Percentiles rank a stretch among this genome's conserved stretches.
Evolutionary conservation across 2,113 vertebrate species (phyloP).

Genomic region (Lota lota): DNA sequence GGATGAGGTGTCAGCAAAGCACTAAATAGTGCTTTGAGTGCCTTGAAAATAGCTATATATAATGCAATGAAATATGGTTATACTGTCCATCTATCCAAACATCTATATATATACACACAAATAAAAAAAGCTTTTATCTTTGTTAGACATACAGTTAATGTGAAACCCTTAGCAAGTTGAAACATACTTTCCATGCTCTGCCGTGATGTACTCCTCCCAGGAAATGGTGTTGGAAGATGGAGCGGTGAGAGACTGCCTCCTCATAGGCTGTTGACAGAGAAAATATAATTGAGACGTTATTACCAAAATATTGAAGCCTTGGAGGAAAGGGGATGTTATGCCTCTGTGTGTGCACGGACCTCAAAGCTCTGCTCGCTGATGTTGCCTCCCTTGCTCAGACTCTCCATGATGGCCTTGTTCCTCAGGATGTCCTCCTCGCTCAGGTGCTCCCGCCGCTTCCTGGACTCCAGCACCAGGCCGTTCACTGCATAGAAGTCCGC

Average conservation of each 20-base stretch:
- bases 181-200: slow-evolving; percentile 90
- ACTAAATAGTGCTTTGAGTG: slow-evolving; percentile 2
- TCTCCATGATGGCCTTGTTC: slow-evolving; percentile 99
- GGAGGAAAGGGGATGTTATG: neutral
- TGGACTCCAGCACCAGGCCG: slow-evolving; percentile 92
- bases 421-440: slow-evolving; percentile 97
- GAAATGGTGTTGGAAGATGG: slow-evolving; percentile 89
- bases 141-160: neutral
- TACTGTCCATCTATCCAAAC: no score
- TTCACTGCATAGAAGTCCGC: slow-evolving; percentile 97
- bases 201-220: slow-evolving; percentile 94
- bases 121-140: neutral
- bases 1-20: neutral
- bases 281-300: neutral
- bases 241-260: slow-evolving; percentile 86
- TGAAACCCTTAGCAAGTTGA: neutral
- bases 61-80: no score
- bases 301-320: neutral
- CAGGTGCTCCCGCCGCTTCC: slow-evolving; percentile 94
- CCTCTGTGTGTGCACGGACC: slow-evolving; percentile 62
- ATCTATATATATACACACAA: neutral
- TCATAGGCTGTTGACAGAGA: slow-evolving; percentile 74
- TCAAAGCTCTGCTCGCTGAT: slow-evolving; percentile 95
- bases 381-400: slow-evolving; percentile 94
- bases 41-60: no score